Evolutionary conservation across 2,888 invertebrate species (phyloP).

Genomic region (Choreutis nemorana): DNA sequence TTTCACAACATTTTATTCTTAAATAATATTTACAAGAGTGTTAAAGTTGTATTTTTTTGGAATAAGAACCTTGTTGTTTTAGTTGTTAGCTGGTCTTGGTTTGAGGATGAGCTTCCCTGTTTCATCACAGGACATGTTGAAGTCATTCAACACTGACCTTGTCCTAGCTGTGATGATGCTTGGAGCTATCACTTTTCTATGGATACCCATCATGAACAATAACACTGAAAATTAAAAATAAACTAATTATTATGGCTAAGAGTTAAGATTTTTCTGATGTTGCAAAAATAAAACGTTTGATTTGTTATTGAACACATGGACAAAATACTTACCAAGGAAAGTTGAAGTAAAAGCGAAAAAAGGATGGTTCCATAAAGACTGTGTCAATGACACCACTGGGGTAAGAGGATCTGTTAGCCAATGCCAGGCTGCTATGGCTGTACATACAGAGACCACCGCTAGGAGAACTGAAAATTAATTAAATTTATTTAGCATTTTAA

Average conservation of each 20-base stretch:
- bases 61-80: constrained; percentile 13
- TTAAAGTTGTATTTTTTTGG: too few relatives aligned
- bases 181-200: constrained; percentile 95
- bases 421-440: constrained; percentile 94
- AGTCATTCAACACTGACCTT: constrained; percentile 88
- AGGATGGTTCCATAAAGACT: constrained; percentile 93
- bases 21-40: constrained; percentile 37
- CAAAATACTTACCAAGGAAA: constrained; percentile 71
- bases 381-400: constrained; percentile 87
- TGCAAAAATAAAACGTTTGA: neutral
- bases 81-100: constrained; percentile 73
- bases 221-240: constrained; percentile 65
- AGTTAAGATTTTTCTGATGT: neutral
- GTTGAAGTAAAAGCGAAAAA: constrained; percentile 91
- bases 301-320: neutral
- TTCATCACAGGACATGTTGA: constrained; percentile 98
- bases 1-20: constrained; percentile 19
- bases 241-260: neutral
- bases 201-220: constrained; percentile 91
- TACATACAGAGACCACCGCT: constrained; percentile 86
- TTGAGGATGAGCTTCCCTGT: constrained; percentile 95
- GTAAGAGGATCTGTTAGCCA: constrained; percentile 96
- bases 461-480: constrained; percentile 76
- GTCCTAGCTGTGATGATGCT: constrained; percentile 94
- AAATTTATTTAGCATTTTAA: too few relatives aligned